These are phyloP conservation scores for Apteryx mantelli DNA, from an alignment of 2,113 vertebrate species.

Conservation along the genomic window DNA sequence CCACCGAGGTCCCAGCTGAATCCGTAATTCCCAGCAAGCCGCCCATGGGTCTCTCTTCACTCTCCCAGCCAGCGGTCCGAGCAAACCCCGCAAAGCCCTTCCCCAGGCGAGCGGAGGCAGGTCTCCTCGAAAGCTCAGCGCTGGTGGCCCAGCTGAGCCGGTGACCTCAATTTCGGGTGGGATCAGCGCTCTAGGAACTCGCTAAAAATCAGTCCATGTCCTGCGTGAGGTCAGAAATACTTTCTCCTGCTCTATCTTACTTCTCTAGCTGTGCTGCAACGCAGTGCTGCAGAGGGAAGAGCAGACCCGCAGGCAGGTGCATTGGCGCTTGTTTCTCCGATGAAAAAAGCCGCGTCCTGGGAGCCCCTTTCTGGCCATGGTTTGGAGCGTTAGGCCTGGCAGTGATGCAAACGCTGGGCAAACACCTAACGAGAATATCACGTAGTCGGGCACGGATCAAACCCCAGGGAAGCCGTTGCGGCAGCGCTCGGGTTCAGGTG, in stretches of 20 bases:
- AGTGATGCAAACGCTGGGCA: neutral
- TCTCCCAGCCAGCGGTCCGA: fast-evolving
- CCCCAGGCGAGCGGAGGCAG: neutral
- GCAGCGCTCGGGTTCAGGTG: neutral
- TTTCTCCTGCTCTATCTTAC: no score
- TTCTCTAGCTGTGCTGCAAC: neutral
- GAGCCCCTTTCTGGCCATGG: neutral
- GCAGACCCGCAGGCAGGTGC: neutral
- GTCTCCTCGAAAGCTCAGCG: neutral
- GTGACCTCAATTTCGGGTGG: neutral
- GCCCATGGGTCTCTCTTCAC: neutral
- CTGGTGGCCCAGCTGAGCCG: neutral
- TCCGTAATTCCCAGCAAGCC: neutral
- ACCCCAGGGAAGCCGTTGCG: fast-evolving
- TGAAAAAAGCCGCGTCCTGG: neutral
- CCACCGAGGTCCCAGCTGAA: neutral
- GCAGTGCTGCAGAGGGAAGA: neutral
- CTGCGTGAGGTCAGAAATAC: neutral
- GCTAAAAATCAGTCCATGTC: neutral
- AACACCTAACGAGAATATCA: fast-evolving
- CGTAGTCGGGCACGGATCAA: fast-evolving
- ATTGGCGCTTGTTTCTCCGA: neutral
- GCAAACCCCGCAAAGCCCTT: neutral
- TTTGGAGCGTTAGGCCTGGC: neutral
- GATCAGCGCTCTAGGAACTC: neutral